These are phyloP conservation scores for Verasper variegatus DNA, from an alignment of 2,113 vertebrate species.

Conservation along the genomic window DNA sequence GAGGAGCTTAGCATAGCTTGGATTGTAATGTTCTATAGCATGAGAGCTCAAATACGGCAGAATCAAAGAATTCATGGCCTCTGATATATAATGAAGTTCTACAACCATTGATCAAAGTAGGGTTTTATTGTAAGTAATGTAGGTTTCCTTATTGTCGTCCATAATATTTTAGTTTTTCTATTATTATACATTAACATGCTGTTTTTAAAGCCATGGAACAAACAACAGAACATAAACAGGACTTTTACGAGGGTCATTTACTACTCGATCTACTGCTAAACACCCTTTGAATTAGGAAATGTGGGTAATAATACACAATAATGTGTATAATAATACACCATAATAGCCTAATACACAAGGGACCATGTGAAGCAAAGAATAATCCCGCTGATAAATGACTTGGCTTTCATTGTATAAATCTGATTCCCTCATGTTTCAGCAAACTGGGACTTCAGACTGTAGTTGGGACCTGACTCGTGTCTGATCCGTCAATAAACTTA, in stretches of 20 bases:
- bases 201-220: neutral
- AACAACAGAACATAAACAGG: neutral
- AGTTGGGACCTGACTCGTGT: neutral
- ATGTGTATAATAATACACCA: neutral
- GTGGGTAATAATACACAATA: neutral
- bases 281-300: neutral
- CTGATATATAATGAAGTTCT: conserved; percentile 9
- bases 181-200: neutral
- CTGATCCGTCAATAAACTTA: conserved; percentile 52
- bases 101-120: neutral
- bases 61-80: neutral
- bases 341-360: neutral
- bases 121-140: neutral
- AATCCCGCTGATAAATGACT: too few species aligned
- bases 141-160: neutral
- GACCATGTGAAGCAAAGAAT: neutral
- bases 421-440: conserved; percentile 10
- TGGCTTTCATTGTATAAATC: too few species aligned
- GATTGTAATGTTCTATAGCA: neutral
- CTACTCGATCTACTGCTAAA: neutral
- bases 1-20: neutral
- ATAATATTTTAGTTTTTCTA: neutral
- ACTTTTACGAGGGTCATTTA: neutral
- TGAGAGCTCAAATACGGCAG: neutral
- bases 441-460: conserved; percentile 9